These are phyloP conservation scores for Serranus cabrilla DNA, from an alignment of 2,797 vertebrate genomes.

Conservation along the genomic window DNA sequence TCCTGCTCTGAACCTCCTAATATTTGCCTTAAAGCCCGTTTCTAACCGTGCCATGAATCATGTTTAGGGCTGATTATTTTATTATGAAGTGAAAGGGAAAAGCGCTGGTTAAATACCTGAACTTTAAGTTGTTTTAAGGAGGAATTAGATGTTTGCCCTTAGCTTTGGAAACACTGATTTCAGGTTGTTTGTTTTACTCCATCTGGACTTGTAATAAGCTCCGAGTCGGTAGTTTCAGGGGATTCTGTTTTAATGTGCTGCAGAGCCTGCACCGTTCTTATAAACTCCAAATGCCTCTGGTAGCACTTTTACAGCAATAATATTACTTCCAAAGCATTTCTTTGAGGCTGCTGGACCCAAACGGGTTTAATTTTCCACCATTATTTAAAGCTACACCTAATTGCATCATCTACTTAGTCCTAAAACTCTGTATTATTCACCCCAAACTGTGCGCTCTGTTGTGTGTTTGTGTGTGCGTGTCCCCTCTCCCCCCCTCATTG, in stretches of 20 bases:
- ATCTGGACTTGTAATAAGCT: constrained; percentile 29
- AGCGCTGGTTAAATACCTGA: constrained; percentile 13
- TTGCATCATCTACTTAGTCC: constrained; percentile 7
- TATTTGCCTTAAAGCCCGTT: neutral
- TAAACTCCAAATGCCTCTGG: constrained; percentile 46
- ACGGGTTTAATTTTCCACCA: constrained; percentile 55
- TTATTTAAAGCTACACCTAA: constrained; percentile 54
- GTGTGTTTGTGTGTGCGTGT: constrained; percentile 12
- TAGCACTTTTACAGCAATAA: constrained; percentile 50
- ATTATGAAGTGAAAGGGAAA: neutral
- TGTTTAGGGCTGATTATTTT: neutral
- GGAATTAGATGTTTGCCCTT: neutral
- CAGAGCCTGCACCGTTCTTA: constrained; percentile 46
- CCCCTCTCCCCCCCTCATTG: constrained; percentile 3
- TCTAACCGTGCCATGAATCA: neutral
- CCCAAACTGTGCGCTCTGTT: neutral
- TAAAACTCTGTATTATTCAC: constrained; percentile 14
- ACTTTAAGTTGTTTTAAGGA: constrained; percentile 14
- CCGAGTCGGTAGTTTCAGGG: constrained; percentile 19
- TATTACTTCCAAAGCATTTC: constrained; percentile 37
- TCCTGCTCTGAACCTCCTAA: neutral
- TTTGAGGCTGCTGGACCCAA: constrained; percentile 30
- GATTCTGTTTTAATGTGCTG: constrained; percentile 46
- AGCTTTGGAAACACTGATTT: constrained; percentile 26
- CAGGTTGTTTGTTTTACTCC: constrained; percentile 29